These are phyloP conservation scores for Semnopithecus entellus DNA, from an alignment of 2,113 vertebrate genomes.

Conservation along the genomic window DNA sequence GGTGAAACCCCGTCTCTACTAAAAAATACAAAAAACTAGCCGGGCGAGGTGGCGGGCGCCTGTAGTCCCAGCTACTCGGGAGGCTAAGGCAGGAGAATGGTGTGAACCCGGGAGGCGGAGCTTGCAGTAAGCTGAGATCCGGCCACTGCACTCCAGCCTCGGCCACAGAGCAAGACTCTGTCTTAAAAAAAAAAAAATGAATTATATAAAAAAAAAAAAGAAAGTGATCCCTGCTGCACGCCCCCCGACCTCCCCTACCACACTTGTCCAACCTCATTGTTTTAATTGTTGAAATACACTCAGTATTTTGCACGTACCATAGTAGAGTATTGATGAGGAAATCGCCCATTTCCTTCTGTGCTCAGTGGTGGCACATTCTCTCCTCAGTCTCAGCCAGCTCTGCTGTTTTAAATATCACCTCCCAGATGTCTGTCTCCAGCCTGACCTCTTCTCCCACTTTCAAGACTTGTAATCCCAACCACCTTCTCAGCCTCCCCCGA, in stretches of 20 bases:
- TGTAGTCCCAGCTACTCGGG: too few relatives aligned
- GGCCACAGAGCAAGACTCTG: too few relatives aligned
- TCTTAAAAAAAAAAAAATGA: too few relatives aligned
- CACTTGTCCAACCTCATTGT: neutral
- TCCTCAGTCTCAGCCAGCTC: neutral
- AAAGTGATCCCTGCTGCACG: neutral
- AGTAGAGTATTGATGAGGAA: neutral
- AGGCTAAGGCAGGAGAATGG: too few relatives aligned
- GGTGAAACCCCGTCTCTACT: too few relatives aligned
- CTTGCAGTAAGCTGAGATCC: too few relatives aligned
- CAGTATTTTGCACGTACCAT: rapidly evolving
- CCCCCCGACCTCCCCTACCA: neutral
- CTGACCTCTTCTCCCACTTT: neutral
- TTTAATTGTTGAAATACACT: neutral
- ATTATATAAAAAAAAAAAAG: too few relatives aligned
- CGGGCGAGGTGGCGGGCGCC: too few relatives aligned
- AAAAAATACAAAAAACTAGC: too few relatives aligned
- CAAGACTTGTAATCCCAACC: neutral
- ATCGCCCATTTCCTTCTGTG: neutral
- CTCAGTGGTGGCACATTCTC: neutral
- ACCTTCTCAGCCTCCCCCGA: too few relatives aligned
- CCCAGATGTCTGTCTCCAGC: neutral
- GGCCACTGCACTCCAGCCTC: too few relatives aligned
- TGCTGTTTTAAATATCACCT: neutral
- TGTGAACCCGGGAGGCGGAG: too few relatives aligned